These are phyloP conservation scores for Sternotherus odoratus DNA, from an alignment of 2,797 vertebrate genomes.

Conservation along the genomic window DNA sequence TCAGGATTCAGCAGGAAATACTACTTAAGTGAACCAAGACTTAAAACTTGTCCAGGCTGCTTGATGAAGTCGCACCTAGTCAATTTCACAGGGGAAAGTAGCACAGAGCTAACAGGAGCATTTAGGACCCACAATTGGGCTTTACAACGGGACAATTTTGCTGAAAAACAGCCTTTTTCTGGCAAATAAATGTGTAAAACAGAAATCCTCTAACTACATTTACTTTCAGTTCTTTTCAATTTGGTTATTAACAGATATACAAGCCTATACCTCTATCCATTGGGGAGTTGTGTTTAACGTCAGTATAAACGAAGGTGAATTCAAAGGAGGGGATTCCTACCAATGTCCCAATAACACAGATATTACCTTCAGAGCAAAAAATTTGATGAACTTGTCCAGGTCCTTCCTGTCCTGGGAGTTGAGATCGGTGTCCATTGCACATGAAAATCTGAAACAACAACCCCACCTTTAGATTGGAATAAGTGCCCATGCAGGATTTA, in stretches of 20 bases:
- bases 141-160: constrained; percentile 40
- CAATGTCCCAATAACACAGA: not conserved
- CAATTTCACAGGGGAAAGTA: not conserved
- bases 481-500: not conserved
- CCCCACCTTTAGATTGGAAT: not conserved
- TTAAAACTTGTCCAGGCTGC: not conserved
- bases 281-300: not conserved
- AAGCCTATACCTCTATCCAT: not conserved
- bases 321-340: not conserved
- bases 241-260: constrained; percentile 59
- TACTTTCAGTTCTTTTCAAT: constrained; percentile 54
- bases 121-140: constrained; percentile 17
- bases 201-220: constrained; percentile 54
- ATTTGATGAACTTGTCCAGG: constrained; percentile 99
- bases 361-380: constrained; percentile 96
- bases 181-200: constrained; percentile 53
- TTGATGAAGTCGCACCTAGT: not conserved
- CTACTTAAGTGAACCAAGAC: not conserved
- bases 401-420: constrained; percentile 98
- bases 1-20: not conserved
- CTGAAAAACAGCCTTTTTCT: constrained; percentile 27
- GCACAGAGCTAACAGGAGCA: constrained; percentile 7
- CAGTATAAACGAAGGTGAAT: not conserved
- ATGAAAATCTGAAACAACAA: constrained; percentile 81
- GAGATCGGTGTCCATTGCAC: constrained; percentile 96